These are phyloP conservation scores for Lacanobia oleracea DNA, from an alignment of 2,888 invertebrate species.

Conservation along the genomic window DNA sequence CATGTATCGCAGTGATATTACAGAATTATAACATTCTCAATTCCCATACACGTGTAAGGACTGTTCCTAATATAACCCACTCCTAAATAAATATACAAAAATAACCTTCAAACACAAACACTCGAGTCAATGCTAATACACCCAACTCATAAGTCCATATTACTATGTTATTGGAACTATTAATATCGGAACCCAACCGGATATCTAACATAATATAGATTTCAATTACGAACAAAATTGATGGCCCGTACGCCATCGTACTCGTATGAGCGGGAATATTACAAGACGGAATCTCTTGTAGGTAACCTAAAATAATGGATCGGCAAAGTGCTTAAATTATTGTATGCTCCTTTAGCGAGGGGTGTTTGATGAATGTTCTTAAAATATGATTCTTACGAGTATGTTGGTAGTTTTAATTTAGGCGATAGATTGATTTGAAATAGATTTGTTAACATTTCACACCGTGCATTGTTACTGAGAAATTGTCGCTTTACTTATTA, in stretches of 20 bases:
- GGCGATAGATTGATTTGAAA: no score
- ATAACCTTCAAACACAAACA: conserved; percentile 11
- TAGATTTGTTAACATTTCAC: not conserved
- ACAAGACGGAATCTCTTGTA: conserved; percentile 29
- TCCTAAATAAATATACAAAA: conserved; percentile 25
- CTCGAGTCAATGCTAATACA: conserved; percentile 19
- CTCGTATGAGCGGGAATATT: conserved; percentile 45
- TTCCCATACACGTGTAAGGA: not conserved
- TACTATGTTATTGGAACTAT: conserved; percentile 45
- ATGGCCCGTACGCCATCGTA: conserved; percentile 55
- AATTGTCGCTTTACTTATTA: not conserved
- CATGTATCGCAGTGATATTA: not conserved
- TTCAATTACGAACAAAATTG: conserved; percentile 60
- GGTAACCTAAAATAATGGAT: conserved; percentile 38
- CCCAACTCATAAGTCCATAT: conserved; percentile 23
- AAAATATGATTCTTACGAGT: not conserved
- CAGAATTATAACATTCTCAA: not conserved
- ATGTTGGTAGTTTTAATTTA: not conserved
- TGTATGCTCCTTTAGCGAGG: not conserved
- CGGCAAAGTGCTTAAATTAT: not conserved
- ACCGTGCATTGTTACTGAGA: no score
- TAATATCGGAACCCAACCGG: conserved; percentile 36
- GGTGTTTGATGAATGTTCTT: not conserved
- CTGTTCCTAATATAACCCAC: not conserved
- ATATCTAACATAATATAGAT: conserved; percentile 48